Evolutionary conservation across 2,113 vertebrate genomes (phyloP).

Genomic region (Parotia lawesii): DNA sequence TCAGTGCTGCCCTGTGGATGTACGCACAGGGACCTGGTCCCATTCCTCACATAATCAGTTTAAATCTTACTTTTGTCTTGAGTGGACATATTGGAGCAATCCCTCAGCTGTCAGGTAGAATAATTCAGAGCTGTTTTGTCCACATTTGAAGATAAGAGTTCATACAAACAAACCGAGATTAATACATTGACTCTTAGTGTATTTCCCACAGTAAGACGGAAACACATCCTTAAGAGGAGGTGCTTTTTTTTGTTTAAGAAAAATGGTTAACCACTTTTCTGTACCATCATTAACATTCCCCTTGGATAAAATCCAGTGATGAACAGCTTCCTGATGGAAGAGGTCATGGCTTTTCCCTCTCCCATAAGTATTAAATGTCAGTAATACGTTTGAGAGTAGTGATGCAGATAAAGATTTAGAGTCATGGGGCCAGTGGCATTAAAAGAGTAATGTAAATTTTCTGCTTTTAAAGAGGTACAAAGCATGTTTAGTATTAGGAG

Average conservation of each 20-base stretch:
- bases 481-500: neutral
- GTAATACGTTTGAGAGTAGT: neutral
- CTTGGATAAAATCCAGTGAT: slow-evolving; percentile 67
- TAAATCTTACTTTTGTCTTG: neutral
- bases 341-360: slow-evolving; percentile 52
- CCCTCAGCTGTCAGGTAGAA: neutral
- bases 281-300: slow-evolving; percentile 61
- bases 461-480: neutral
- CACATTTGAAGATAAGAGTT: neutral
- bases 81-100: neutral
- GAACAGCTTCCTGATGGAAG: slow-evolving; percentile 75
- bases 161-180: slow-evolving; percentile 18
- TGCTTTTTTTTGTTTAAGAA: slow-evolving; percentile 67
- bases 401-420: slow-evolving; percentile 38
- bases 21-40: neutral
- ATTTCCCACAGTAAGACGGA: slow-evolving; percentile 73
- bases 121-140: neutral
- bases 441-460: slow-evolving; percentile 14
- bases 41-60: neutral
- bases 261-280: slow-evolving; percentile 52
- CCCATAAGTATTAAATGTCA: slow-evolving; percentile 64
- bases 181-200: slow-evolving; percentile 23
- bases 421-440: neutral
- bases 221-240: slow-evolving; percentile 44
- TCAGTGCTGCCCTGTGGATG: neutral